Evolutionary conservation across 2,888 invertebrate genomes (phyloP), one percentile per base, ranked within the genome.

Genomic region (Standfussiana lucernea): DNA sequence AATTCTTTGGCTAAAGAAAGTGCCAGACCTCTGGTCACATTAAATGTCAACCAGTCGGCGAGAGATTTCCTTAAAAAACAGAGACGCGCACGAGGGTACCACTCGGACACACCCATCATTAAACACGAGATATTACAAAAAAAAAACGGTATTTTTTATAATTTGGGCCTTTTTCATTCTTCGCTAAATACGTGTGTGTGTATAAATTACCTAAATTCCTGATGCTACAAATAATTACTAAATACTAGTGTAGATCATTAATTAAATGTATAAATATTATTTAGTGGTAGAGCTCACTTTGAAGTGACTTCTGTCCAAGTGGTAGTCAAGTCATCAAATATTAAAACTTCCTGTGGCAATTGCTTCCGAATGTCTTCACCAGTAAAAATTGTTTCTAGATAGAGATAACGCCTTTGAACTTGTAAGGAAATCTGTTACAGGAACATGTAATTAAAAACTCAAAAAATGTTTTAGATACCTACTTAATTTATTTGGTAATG

Each of bases 281-380:
- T 42, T 35, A 42, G n/a, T 50, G 50, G 65, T 13, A n/a, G 50
- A 79, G 84, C 96, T 90, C 89, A 97, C 97, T 96, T 95, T 90
- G 82, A 91, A 56, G 98, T 98, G 50, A 98, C 97, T 77, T 97
- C 97, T 72, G 97, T 97, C 98, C 98, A 98, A 85, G 97, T 97
- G 4, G 94, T 94, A n/a, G 98, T 98, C 50, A 99, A 94, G 24
- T 95, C 95, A 89, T 98, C 98, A 95, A 99, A 99, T 82, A 98
- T 97, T 75, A 97, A 96, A 0, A 98, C 97, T 95, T 98, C 98
- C 75, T 95, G 94, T 0, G 99, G 99, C 72, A 99, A 94, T 93
- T 99, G 99, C 88, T 98, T 98, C 79, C 98, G 97, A 77, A 99
- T 99, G 92, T 99, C 99, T 93, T 99, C 99, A 0, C 98, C 98